phyloP scores from a whole-genome alignment of 2,113 vertebrate species.

The Balaeniceps rex region DNA sequence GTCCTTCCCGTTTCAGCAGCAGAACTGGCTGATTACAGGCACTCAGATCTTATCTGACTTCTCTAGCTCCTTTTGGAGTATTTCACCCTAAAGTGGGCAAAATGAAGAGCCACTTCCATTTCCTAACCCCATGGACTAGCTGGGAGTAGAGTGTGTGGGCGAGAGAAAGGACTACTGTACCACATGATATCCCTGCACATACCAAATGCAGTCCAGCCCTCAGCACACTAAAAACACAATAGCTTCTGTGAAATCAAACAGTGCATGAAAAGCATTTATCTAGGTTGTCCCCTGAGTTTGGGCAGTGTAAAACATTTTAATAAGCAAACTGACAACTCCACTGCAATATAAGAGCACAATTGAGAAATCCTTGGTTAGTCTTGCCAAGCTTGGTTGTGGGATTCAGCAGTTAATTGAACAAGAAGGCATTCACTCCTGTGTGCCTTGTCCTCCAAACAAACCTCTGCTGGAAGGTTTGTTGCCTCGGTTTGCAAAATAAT shows the following conservation, averaged over 20 bases:
- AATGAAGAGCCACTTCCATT: not conserved
- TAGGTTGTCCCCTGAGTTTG: not conserved
- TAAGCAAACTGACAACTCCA: not conserved
- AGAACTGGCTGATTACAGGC: not conserved
- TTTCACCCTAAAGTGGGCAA: not conserved
- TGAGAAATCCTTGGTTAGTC: conserved; percentile 25
- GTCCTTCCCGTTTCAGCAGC: not conserved
- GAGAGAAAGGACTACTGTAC: not conserved
- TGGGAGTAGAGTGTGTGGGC: not conserved
- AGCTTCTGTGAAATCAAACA: not conserved
- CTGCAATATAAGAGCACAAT: not conserved
- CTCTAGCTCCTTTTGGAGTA: not conserved
- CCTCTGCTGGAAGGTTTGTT: not conserved
- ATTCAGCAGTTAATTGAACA: not conserved
- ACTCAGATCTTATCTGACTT: not conserved
- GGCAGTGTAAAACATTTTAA: not conserved
- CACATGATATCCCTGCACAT: not conserved
- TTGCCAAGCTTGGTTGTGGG: not conserved
- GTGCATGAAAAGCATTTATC: not conserved
- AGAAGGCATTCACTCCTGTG: not conserved
- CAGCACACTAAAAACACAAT: not conserved
- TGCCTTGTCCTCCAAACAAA: not conserved
- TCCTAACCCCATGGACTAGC: not conserved
- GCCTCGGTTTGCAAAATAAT: not conserved
- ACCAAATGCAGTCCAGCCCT: not conserved